Evolutionary conservation across 2,113 vertebrate species (phyloP), one percentile per base, ranked within the genome.

Genomic region (Shinisaurus crocodilurus): DNA sequence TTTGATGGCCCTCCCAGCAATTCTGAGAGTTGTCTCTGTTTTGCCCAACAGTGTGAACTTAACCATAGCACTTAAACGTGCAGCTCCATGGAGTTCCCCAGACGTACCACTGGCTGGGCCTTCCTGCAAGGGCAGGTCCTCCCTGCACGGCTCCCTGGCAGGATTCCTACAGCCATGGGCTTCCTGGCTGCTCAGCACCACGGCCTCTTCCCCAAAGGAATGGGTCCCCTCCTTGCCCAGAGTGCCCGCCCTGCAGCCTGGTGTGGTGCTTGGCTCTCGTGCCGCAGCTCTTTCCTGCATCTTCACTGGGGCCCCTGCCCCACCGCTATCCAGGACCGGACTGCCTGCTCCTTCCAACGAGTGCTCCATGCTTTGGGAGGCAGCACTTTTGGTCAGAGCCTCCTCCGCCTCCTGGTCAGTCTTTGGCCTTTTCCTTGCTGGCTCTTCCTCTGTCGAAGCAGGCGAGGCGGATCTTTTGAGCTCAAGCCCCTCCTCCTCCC

Each of bases 31-130:
- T 54, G 25, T 27, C 75, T 54, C 16, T 8, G 18, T 57, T 48
- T 45, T 74, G 69, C 23, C 76, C 5, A 6, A 10, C 27, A 1
- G 77, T 80, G 27, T 27, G 25, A 77, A 2, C 54, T 54, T 54
- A 54, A 54, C 12, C 60, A 23, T 54, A 54, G 50, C 6, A 10
- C 50, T 54, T 54, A 54, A 54, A 54, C 16, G 48, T 32, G 2
- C 34, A 48, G 9, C 77, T 63, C 65, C 1, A 6, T 1, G 86
- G 13, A 74, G 63, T 15, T 88, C 74, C 86, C 86, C 45, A 79
- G 32, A 82, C 48, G 0, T 96, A 98, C 97, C 97, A 96, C 90
- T 94, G 90, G 92, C 87, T 70, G 80, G 79, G 50, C 90, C 95
- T 89, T 96, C 96, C 4, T 89, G 88, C 16, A 79, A 69, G 54